Evolutionary conservation across 2,797 vertebrate species (phyloP).

Genomic region (Numenius phaeopus): DNA sequence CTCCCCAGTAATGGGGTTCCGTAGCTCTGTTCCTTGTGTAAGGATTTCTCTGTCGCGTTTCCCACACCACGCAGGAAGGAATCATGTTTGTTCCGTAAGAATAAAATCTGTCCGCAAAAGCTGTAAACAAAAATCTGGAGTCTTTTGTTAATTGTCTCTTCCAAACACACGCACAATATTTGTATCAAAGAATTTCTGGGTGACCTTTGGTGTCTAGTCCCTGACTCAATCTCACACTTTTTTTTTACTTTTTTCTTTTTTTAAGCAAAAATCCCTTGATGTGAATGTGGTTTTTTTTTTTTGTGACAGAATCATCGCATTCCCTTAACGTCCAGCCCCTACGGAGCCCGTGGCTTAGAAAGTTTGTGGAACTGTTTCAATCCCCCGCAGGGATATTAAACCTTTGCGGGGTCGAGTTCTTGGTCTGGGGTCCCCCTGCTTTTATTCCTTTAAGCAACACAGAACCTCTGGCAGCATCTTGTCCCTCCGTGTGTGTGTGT

Average conservation of each 20-base stretch:
- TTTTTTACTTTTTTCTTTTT: background rate
- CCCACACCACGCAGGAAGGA: constrained; percentile 66
- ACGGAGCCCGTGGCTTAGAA: background rate
- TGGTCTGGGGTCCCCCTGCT: background rate
- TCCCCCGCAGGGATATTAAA: background rate
- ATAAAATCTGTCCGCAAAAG: constrained; percentile 51
- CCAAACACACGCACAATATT: background rate
- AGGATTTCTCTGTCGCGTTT: constrained; percentile 49
- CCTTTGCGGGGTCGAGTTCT: background rate
- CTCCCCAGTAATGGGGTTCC: constrained; percentile 55
- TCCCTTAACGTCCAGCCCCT: background rate
- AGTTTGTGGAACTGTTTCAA: background rate
- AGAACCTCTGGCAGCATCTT: background rate
- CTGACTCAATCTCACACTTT: background rate
- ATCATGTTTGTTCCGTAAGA: constrained; percentile 36
- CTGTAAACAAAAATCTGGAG: constrained; percentile 76
- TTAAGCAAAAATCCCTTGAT: constrained; percentile 11
- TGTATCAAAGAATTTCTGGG: background rate
- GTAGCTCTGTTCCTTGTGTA: constrained; percentile 4
- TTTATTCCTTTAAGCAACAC: background rate
- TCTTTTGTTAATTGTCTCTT: background rate
- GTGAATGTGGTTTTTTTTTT: background rate
- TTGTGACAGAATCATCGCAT: background rate
- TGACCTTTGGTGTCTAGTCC: background rate
- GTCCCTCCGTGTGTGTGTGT: fast-evolving